Base-by-base conservation (phyloP, 1,140 invertebrate genomes). In the Andrena cerasifolii region DNA sequence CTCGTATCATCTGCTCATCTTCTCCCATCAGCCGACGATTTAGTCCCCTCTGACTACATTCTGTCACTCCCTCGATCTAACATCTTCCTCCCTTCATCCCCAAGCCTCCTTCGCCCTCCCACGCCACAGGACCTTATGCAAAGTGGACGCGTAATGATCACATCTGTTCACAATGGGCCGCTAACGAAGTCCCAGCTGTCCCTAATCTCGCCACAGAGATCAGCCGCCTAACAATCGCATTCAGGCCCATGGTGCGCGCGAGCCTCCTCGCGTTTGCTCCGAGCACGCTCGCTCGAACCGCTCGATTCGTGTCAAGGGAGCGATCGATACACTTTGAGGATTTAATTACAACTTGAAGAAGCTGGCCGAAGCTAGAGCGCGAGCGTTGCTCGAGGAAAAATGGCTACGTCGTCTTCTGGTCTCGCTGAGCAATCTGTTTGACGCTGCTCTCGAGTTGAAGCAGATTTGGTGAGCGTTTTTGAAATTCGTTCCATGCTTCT, bases 171-270 rank as follows among this genome's bases (percentile, higher is more conserved):
- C 84, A 85, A 85, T 85, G 51, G 82, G 54, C 54, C 56, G 71
- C 72, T 85, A 85, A 85, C 82, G 84, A 85, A 85, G 81, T 56
- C 56, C 49, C 33, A 40, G 21, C 76, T 21, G 73, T n/a, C 28
- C 43, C 40, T 72, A 81, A 83, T 81, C 79, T 70, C 36, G 59
- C n/a, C 26, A 14, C 31, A 51, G 24, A 26, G 49, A 28, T 40
- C 65, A 65, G 40, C 68, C 33, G 59, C 53, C 31, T 53, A 63
- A 65, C 24, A 74, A 65, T 74, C 61, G 33, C 33, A 51, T 53
- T 28, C 72, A 43, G 14, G 10, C 3, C 16, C 62, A 59, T 76
- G 53, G 43, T 63, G 73, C 65, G 51, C 61, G 33, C 21, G 14
- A 26, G 2, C 0, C 14, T 14, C 2, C 16, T 8, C 62, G 36